Evolutionary conservation across 92 coral and sea anemone species (phyloP).

Genomic region (Pocillopora meandrina): DNA sequence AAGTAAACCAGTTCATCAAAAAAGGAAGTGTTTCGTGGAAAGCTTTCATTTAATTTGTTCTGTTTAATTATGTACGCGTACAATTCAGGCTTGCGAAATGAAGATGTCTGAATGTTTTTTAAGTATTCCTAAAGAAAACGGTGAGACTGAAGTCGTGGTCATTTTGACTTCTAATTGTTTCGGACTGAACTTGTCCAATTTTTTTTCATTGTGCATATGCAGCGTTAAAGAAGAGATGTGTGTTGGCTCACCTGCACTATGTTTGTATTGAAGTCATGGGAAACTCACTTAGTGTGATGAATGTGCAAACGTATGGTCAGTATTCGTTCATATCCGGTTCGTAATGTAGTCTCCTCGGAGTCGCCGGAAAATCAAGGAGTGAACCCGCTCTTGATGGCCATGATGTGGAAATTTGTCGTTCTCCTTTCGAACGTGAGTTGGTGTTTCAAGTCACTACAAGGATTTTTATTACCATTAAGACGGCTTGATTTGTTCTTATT

Average conservation of each 20-base stretch:
- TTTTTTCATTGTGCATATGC: not conserved
- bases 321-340: not conserved
- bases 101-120: too few relatives aligned
- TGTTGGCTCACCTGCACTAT: slow-evolving; percentile 12
- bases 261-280: slow-evolving; percentile 10
- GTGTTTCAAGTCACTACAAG: not conserved
- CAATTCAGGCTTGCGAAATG: too few relatives aligned
- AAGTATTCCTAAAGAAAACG: too few relatives aligned
- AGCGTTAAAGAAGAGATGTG: not conserved
- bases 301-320: not conserved
- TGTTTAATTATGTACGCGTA: not conserved
- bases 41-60: not conserved
- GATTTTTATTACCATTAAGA: not conserved
- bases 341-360: not conserved
- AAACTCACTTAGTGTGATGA: not conserved
- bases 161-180: too few relatives aligned
- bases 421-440: not conserved
- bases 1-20: not conserved
- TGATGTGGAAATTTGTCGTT: not conserved
- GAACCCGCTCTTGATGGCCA: not conserved
- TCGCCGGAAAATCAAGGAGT: not conserved
- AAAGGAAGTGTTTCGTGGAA: not conserved
- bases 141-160: too few relatives aligned
- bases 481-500: not conserved
- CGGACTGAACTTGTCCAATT: not conserved